Conservation (phyloP, 2,113 vertebrate genomes). For the Percina caprodes region DNA sequence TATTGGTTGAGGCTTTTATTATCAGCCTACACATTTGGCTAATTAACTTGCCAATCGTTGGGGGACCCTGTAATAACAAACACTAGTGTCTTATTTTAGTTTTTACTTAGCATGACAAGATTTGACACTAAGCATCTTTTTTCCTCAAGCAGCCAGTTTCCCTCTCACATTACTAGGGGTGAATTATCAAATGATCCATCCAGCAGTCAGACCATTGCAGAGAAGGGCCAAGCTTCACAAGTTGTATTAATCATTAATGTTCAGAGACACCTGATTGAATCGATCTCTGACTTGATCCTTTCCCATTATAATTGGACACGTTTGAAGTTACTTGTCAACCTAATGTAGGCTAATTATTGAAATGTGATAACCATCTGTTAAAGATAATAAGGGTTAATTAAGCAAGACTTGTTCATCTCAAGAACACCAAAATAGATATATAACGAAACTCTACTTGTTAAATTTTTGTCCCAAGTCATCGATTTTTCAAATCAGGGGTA, state of each 20-base stretch:
- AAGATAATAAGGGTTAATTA: background rate
- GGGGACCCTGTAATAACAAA: background rate
- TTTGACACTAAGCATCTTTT: no score
- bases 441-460: no score
- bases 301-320: no score
- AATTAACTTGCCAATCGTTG: background rate
- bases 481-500: background rate
- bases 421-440: background rate
- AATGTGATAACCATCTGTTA: background rate
- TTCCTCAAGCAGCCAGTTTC: conserved; percentile 32
- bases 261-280: conserved; percentile 7
- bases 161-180: conserved; percentile 68
- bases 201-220: background rate
- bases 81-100: no score
- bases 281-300: conserved; percentile 15
- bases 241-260: conserved; percentile 46
- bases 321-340: background rate
- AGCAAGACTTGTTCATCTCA: background rate
- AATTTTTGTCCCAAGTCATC: background rate
- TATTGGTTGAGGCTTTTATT: background rate
- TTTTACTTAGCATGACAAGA: background rate
- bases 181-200: conserved; percentile 52
- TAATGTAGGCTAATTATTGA: conserved; percentile 4
- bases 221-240: conserved; percentile 3
- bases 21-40: background rate